A percentile compares a stretch with the other conserved stretches of the same genome.
phyloP scores from a whole-genome alignment of 2,797 vertebrate species.

The Alectoris magna region DNA sequence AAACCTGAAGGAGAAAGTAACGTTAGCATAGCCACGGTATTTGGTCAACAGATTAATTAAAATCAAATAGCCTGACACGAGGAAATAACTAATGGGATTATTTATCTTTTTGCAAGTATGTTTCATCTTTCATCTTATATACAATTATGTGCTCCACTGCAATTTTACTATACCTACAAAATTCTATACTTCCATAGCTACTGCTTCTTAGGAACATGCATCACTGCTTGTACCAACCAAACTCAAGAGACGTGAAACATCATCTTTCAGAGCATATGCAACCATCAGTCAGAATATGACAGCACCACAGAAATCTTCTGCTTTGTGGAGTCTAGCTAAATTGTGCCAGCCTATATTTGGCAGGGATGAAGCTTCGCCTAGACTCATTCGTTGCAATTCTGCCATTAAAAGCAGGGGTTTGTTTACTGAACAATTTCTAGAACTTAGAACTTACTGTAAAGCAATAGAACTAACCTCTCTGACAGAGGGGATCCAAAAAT shows the following conservation, averaged over 20 bases:
- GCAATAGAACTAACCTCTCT: constrained; percentile 86
- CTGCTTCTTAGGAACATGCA: not conserved
- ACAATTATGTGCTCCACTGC: not conserved
- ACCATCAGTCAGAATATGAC: not conserved
- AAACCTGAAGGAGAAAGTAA: constrained; percentile 82
- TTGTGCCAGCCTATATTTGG: not conserved
- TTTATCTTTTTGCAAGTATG: not conserved
- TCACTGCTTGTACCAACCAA: not conserved
- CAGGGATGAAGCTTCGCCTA: not conserved
- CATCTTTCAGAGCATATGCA: not conserved
- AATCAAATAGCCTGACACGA: not conserved
- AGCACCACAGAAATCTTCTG: not conserved
- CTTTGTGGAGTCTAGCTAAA: not conserved
- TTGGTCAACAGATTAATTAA: not conserved
- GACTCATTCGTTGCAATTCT: not conserved
- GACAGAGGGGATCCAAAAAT: constrained; percentile 95
- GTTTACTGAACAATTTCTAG: not conserved
- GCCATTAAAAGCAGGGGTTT: not conserved
- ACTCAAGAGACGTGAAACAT: not conserved
- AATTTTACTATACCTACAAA: not conserved
- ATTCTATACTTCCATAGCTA: not conserved
- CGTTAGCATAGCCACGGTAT: too few relatives aligned
- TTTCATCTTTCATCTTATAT: not conserved
- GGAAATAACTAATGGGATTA: not conserved
- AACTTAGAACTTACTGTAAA: not conserved